Conservation (phyloP, 1,140 invertebrate genomes). For the Drosophila ercepeae region DNA sequence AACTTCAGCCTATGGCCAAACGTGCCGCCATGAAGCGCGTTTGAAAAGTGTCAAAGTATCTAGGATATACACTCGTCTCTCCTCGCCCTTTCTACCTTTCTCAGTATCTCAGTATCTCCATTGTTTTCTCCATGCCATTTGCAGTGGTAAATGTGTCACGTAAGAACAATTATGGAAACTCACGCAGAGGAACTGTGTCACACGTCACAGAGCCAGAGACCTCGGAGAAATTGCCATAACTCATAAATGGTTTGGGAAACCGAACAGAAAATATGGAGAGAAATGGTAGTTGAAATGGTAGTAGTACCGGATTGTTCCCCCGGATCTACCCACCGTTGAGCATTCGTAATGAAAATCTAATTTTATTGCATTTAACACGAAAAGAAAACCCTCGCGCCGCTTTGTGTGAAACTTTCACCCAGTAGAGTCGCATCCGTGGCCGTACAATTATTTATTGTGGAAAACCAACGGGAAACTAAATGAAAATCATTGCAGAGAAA, state of each 20-base stretch:
- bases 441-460: conserved; percentile 35
- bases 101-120: neutral
- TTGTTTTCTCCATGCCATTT: conserved; percentile 11
- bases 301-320: neutral
- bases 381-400: neutral
- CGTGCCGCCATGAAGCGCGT: conserved; percentile 31
- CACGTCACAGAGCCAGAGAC: conserved; percentile 14
- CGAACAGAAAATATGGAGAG: neutral
- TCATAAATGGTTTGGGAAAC: conserved; percentile 28
- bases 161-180: conserved; percentile 59
- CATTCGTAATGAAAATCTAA: conserved; percentile 49
- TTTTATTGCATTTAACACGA: conserved; percentile 44
- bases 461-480: conserved; percentile 6
- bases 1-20: conserved; percentile 32
- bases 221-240: conserved; percentile 43
- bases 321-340: conserved; percentile 31
- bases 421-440: too few species aligned
- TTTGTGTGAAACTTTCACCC: conserved; percentile 41
- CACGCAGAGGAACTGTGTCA: conserved; percentile 46
- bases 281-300: too few species aligned
- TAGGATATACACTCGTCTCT: conserved; percentile 20
- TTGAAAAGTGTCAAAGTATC: conserved; percentile 52
- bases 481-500: neutral
- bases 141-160: conserved; percentile 39
- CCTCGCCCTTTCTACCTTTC: neutral